Conservation (phyloP, 2,888 invertebrate genomes). For the Notodonta dromedarius region DNA sequence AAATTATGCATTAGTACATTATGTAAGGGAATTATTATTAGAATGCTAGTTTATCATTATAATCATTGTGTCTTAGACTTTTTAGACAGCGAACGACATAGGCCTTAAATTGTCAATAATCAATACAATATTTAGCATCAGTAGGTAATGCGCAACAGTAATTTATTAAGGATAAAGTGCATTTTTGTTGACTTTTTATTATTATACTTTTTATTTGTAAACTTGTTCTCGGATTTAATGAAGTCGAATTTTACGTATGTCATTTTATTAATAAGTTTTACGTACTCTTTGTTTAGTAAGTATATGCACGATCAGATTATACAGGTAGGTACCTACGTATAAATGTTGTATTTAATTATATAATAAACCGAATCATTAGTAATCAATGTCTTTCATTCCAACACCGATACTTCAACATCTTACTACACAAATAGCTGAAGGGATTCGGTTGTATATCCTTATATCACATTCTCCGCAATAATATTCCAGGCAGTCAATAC, state of each 20-base stretch:
- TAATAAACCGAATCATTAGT: not conserved
- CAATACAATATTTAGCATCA: slow-evolving; percentile 19
- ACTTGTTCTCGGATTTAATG: not conserved
- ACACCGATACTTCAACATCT: no score
- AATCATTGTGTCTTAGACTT: not conserved
- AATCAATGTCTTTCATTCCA: not conserved
- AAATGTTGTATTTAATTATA: not conserved
- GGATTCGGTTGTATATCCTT: not conserved
- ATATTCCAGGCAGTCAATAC: no score
- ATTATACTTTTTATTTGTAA: not conserved
- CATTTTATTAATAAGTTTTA: not conserved
- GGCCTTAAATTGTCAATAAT: slow-evolving; percentile 5
- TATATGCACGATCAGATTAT: not conserved
- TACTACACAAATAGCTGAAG: no score
- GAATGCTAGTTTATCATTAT: slow-evolving; percentile 26
- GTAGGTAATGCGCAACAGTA: slow-evolving; percentile 29
- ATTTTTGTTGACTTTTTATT: slow-evolving; percentile 19
- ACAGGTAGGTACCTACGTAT: not conserved
- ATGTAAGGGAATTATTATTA: slow-evolving; percentile 15
- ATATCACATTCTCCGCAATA: no score
- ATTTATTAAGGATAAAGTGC: slow-evolving; percentile 31
- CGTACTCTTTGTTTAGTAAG: not conserved
- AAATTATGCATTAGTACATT: slow-evolving; percentile 14
- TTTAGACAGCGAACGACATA: slow-evolving; percentile 3
- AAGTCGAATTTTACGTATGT: not conserved